Evolutionary conservation across 2,113 vertebrate genomes (phyloP), one percentile per base, ranked within the genome.

Genomic region (Microtus richardsoni): DNA sequence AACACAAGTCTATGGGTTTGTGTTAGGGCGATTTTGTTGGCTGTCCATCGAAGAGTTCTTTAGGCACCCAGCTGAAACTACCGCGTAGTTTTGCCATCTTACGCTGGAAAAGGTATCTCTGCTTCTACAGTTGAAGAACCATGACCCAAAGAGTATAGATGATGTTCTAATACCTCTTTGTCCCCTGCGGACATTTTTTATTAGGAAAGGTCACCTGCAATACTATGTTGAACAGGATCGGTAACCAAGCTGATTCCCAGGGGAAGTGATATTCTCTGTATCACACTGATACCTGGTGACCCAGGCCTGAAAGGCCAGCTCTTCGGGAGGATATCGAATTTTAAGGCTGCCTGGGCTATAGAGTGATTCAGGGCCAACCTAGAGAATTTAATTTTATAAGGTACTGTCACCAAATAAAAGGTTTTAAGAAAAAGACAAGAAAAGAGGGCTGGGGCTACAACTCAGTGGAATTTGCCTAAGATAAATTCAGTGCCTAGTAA

Each of bases 41-140:
- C 96, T 97, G 96, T 93, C 96, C 96, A 4, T 41, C 77, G 68
- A 54, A 88, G n/a, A 66, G 49, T 75, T 28, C 30, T 96, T 97
- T 97, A 97, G 89, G 91, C 95, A 97, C 83, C 66, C 75, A 90
- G 91, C 87, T 89, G 92, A 68, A 95, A 97, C 77, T 95, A 41
- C 6, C 4, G 77, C 93, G 88, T 95, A 93, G 92, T 97, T 96
- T 70, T 91, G 49, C 5, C 21, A 7, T 58, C 54, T 64, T 44
- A 30, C 17, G n/a, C 49, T 62, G 12, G 44, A 80, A 95, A 90
- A 64, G 33, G 78, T 28, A 83, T 66, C 49, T 24, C 7, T 26
- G 16, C 16, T 14, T 86, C 77, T 54, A 12, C 52, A 79, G 1
- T 16, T 68, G 16, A 77, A 77, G 58, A 93, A 87, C 3, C 89